These are phyloP conservation scores for Epinephelus malabaricus DNA, from an alignment of 2,797 vertebrate genomes.

Conservation along the genomic window DNA sequence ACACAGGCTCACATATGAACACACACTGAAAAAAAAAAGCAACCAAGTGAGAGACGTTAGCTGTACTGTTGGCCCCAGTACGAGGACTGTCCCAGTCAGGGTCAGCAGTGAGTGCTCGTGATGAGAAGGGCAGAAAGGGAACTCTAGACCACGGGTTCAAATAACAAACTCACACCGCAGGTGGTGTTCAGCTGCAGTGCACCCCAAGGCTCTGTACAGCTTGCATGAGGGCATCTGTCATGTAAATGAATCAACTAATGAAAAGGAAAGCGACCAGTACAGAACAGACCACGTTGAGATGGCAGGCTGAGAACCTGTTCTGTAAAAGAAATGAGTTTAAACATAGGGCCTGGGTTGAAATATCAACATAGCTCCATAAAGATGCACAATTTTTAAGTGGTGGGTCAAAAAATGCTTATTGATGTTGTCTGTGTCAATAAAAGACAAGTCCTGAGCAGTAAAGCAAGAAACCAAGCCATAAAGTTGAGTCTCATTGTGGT, in stretches of 20 bases:
- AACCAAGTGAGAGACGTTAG: conserved; percentile 34
- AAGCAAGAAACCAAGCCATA: conserved; percentile 59
- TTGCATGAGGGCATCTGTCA: conserved; percentile 77
- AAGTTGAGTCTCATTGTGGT: conserved; percentile 54
- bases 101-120: conserved; percentile 68
- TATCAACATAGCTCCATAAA: conserved; percentile 41
- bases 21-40: not conserved
- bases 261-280: conserved; percentile 60
- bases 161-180: conserved; percentile 82
- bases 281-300: conserved; percentile 58
- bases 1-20: not conserved
- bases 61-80: conserved; percentile 19
- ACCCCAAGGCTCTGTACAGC: conserved; percentile 67
- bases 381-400: conserved; percentile 51
- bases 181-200: conserved; percentile 78
- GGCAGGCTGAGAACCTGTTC: conserved; percentile 51
- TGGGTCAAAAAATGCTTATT: conserved; percentile 62
- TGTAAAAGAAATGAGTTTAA: conserved; percentile 34
- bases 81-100: conserved; percentile 47
- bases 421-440: conserved; percentile 65
- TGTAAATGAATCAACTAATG: conserved; percentile 80
- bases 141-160: conserved; percentile 80
- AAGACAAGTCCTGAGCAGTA: conserved; percentile 53
- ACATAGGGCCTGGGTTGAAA: conserved; percentile 36
- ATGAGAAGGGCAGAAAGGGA: conserved; percentile 75